Evolutionary conservation across 2,113 vertebrate genomes (phyloP).

Genomic region (Neomonachus schauinslandi): DNA sequence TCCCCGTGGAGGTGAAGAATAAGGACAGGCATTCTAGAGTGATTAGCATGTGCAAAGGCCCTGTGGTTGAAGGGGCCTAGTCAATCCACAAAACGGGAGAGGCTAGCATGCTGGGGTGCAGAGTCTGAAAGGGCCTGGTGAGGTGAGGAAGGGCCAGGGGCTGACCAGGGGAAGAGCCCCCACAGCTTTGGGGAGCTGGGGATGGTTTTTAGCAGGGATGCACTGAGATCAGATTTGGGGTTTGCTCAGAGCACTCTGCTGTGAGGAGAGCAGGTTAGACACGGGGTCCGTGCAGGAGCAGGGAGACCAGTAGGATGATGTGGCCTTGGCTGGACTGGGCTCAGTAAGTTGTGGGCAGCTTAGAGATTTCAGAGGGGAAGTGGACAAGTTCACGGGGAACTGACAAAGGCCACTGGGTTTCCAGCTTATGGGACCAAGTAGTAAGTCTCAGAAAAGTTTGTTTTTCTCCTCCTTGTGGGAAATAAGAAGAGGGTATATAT

Average conservation of each 20-base stretch:
- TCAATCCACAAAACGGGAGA: not conserved
- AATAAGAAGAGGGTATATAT: too few species aligned
- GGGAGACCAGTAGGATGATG: not conserved
- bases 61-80: not conserved
- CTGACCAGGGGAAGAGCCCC: not conserved
- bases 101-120: not conserved
- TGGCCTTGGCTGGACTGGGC: not conserved
- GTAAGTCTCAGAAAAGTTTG: not conserved
- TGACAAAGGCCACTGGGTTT: not conserved
- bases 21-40: not conserved
- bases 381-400: not conserved
- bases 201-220: not conserved
- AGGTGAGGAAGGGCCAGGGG: not conserved
- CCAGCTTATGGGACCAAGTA: not conserved
- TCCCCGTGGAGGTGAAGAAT: not conserved
- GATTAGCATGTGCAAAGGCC: not conserved
- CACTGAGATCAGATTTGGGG: not conserved
- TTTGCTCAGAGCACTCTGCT: not conserved
- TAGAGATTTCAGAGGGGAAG: not conserved
- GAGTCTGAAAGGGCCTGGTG: not conserved
- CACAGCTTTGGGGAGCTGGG: accelerated
- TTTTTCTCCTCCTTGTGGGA: not conserved
- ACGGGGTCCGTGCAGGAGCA: not conserved
- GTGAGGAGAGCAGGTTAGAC: not conserved
- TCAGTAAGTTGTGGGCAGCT: accelerated